Conservation (phyloP, 2,888 invertebrate genomes). For the Cataglyphis rosenhaueri region DNA sequence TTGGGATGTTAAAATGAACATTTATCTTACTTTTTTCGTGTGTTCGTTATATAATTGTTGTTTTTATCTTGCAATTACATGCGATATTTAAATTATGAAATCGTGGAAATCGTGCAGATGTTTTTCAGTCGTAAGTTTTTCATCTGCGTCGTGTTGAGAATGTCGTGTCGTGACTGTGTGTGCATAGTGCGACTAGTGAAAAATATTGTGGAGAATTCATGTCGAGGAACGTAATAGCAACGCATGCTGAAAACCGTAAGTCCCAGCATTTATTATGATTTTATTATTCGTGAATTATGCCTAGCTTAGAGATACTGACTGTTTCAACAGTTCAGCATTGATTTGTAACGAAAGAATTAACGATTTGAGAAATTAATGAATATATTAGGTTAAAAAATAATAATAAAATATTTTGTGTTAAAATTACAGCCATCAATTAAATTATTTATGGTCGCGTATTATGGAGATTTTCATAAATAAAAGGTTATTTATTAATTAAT, state of each 20-base stretch:
- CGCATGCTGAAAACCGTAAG: not conserved
- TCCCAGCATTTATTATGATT: not conserved
- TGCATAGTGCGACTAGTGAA: not conserved
- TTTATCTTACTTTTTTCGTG: not conserved
- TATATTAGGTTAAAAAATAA: not conserved
- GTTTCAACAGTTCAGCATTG: not conserved
- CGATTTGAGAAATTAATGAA: not conserved
- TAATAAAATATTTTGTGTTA: not conserved
- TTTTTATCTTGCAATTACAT: not conserved
- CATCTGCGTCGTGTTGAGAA: not conserved
- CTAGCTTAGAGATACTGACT: not conserved
- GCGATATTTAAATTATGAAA: slow-evolving; percentile 17
- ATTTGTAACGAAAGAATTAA: not conserved
- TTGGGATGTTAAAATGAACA: not conserved
- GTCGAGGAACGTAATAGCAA: not conserved
- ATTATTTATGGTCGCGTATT: not conserved
- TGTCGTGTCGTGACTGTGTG: not conserved
- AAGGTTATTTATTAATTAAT: not conserved
- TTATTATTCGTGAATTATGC: not conserved
- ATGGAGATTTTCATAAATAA: not conserved
- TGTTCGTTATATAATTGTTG: not conserved
- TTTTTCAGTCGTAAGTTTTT: not conserved
- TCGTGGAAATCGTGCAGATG: not conserved
- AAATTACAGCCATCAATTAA: not conserved
- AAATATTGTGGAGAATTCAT: not conserved